Percentiles rank a stretch among this genome's conserved stretches.
phyloP scores from a whole-genome alignment of 2,888 invertebrate genomes.

The Sinotaia quadrata region DNA sequence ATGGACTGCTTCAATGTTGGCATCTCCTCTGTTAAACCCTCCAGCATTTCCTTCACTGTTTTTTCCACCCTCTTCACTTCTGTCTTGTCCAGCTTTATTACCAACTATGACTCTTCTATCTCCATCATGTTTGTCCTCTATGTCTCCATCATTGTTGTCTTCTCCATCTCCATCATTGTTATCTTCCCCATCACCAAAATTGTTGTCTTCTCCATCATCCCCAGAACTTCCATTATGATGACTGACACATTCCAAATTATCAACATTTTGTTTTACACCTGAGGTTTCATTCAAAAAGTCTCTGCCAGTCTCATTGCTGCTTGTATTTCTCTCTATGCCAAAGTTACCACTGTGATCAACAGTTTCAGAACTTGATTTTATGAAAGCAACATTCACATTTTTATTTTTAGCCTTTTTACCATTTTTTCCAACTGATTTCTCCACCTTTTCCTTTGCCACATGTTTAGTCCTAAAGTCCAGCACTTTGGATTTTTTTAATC shows the following conservation, averaged over 20 bases:
- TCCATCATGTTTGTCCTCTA: constrained; percentile 6
- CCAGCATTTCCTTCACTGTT: neutral
- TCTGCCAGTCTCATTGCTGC: too few species aligned
- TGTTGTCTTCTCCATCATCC: neutral
- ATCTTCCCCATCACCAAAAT: neutral
- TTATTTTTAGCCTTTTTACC: too few species aligned
- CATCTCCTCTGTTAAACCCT: neutral
- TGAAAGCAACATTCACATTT: too few species aligned
- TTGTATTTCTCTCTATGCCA: too few species aligned
- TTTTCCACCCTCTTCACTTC: neutral
- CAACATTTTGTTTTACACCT: too few species aligned
- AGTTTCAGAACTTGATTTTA: too few species aligned
- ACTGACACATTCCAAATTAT: neutral
- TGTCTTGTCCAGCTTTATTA: neutral
- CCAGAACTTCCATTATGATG: neutral
- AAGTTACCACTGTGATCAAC: too few species aligned
- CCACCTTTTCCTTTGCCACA: too few species aligned
- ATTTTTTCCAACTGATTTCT: too few species aligned
- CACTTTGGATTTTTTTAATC: too few species aligned
- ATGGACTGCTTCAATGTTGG: too few species aligned
- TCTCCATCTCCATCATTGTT: neutral
- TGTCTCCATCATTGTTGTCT: neutral
- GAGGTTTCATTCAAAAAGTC: too few species aligned
- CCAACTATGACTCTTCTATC: neutral
- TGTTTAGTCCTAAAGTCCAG: constrained; percentile 26